phyloP scores from a whole-genome alignment of 2,888 invertebrate species.

The Calliopum simillimum region DNA sequence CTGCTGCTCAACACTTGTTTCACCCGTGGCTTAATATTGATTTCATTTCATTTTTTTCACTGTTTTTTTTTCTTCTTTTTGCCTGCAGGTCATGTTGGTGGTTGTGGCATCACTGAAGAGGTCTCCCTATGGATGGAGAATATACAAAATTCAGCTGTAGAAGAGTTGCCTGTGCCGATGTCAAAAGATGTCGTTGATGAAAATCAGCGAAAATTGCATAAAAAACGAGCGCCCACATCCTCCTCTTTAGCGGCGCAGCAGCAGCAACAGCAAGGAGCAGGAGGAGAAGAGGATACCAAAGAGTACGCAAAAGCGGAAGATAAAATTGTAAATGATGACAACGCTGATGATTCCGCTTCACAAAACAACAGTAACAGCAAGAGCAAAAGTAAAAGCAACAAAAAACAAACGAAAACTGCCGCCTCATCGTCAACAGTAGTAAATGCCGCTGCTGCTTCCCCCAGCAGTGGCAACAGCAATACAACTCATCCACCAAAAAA shows the following conservation, averaged over 20 bases:
- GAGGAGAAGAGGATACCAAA: not conserved
- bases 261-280: conserved; percentile 31
- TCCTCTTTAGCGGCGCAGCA: conserved; percentile 41
- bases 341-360: conserved; percentile 35
- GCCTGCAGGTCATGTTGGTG: conserved; percentile 80
- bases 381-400: conserved; percentile 27
- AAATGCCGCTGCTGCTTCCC: not conserved
- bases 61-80: conserved; percentile 40
- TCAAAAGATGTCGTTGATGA: conserved; percentile 57
- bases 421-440: conserved; percentile 28
- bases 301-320: conserved; percentile 1
- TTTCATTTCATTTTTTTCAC: conserved; percentile 10
- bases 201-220: conserved; percentile 52
- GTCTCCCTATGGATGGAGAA: conserved; percentile 92
- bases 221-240: conserved; percentile 51
- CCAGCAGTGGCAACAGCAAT: conserved; percentile 37
- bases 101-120: conserved; percentile 90
- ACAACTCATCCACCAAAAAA: conserved; percentile 60
- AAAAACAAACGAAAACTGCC: conserved; percentile 42
- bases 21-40: conserved; percentile 12
- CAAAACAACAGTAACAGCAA: conserved; percentile 35
- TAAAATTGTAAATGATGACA: conserved; percentile 27
- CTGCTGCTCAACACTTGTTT: conserved; percentile 21
- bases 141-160: conserved; percentile 82
- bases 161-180: conserved; percentile 68